Evolutionary conservation across 2,888 invertebrate species (phyloP), one percentile per base, ranked within the genome.

Genomic region (Muscina levida): DNA sequence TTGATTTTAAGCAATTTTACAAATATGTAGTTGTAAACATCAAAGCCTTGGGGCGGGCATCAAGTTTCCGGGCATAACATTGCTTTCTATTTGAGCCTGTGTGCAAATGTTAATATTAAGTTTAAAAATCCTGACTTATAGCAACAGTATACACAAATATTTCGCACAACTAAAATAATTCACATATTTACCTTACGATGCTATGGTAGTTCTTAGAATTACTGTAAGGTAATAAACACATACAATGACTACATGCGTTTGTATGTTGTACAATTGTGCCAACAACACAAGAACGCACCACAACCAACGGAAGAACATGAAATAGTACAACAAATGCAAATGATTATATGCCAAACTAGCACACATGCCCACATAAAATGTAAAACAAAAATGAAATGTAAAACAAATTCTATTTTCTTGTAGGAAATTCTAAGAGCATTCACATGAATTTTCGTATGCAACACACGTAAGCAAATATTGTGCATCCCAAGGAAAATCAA

Each of bases 401-500:
- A 42, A 53, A 51, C 22, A 44, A 62, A 53, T 22, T 53, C 57
- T n/a, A 22, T 62, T 62, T 62, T 62, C 62, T 62, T 62, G 42
- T 24, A 31, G 62, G 37, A 39, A 68, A 59, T 62, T 68, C 68
- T 51, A 26, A n/a, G n/a, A 59, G 6, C 72, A 62, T 48, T 57
- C 39, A n/a, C 31, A 19, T 46, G 26, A 42, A 22, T 51, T 68
- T 72, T 24, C 22, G 19, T 53, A 72, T 72, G 77, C 72, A 68
- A 53, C 44, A 68, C 72, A 77, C 72, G 72, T 77, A 72, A 72
- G 68, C 67, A 68, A 77, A 72, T 77, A 77, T 77, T 77, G 22
- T 53, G 26, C 37, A 68, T 44, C 62, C 22, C 37, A 62, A 62
- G 62, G n/a, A 62, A 31, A 62, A 62, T 62, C 62, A 62, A 62